phyloP scores from a whole-genome alignment of 2,797 vertebrate genomes.

The Poecile montanus region DNA sequence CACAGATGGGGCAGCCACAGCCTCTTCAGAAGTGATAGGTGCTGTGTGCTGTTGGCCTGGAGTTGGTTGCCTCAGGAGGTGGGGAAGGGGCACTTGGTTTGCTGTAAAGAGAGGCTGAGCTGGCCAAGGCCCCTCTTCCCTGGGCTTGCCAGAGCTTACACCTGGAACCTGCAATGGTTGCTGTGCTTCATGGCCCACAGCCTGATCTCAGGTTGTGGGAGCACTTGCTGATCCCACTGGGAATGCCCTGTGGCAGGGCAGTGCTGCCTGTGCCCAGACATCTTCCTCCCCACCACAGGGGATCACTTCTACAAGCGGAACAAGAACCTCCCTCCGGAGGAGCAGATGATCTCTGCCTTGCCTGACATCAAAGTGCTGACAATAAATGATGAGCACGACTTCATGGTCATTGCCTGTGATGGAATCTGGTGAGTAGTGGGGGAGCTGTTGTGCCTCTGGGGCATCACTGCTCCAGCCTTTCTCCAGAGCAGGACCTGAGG shows the following conservation, averaged over 20 bases:
- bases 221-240: rapidly evolving
- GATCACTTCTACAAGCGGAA: conserved; percentile 99
- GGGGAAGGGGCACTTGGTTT: neutral
- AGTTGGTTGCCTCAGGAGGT: neutral
- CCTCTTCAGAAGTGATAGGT: neutral
- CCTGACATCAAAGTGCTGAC: conserved; percentile 96
- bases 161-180: neutral
- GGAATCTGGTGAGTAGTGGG: conserved; percentile 90
- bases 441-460: neutral
- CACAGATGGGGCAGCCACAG: neutral
- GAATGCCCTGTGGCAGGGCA: neutral
- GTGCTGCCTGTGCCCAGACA: neutral
- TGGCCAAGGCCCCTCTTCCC: neutral
- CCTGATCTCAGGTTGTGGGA: neutral
- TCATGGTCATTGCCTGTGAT: conserved; percentile 98
- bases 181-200: neutral
- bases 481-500: neutral
- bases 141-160: neutral
- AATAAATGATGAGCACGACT: conserved; percentile 92
- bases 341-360: conserved; percentile 98
- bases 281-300: conserved; percentile 73
- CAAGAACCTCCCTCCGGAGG: conserved; percentile 90
- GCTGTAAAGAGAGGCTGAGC: neutral
- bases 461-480: neutral
- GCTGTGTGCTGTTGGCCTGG: neutral